These are phyloP conservation scores for Hesperia comma DNA, from an alignment of 2,888 invertebrate genomes.

Conservation along the genomic window DNA sequence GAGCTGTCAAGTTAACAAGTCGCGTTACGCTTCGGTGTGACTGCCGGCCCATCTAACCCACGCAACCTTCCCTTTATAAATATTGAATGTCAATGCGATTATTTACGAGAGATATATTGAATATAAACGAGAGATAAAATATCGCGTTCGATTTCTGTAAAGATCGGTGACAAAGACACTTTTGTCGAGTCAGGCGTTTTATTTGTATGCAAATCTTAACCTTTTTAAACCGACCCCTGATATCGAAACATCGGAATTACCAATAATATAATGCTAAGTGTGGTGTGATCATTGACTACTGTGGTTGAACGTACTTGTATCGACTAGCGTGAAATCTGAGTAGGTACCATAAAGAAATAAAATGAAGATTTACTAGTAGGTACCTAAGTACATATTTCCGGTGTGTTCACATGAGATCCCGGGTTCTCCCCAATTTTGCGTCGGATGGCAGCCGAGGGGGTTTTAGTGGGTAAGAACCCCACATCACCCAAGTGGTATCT, in stretches of 20 bases:
- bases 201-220: constrained; percentile 78
- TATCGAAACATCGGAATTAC: constrained; percentile 57
- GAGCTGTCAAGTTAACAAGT: constrained; percentile 3
- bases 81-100: constrained; percentile 79
- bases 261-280: neutral
- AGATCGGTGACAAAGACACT: constrained; percentile 74
- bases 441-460: too few species aligned
- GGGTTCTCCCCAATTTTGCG: too few species aligned
- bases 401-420: too few species aligned
- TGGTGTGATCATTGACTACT: constrained; percentile 8
- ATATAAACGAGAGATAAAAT: constrained; percentile 80
- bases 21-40: constrained; percentile 53
- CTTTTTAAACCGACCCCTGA: constrained; percentile 60
- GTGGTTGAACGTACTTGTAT: neutral
- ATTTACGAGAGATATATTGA: constrained; percentile 78
- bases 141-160: constrained; percentile 71
- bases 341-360: too few species aligned
- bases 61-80: constrained; percentile 79
- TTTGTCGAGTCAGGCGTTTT: constrained; percentile 79
- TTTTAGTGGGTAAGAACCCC: too few species aligned
- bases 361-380: too few species aligned
- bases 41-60: constrained; percentile 58
- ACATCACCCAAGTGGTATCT: too few species aligned
- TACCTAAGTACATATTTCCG: too few species aligned
- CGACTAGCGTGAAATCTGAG: too few species aligned